Evolutionary conservation across 2,113 vertebrate genomes (phyloP).

Genomic region (Cynopterus brachyotis): DNA sequence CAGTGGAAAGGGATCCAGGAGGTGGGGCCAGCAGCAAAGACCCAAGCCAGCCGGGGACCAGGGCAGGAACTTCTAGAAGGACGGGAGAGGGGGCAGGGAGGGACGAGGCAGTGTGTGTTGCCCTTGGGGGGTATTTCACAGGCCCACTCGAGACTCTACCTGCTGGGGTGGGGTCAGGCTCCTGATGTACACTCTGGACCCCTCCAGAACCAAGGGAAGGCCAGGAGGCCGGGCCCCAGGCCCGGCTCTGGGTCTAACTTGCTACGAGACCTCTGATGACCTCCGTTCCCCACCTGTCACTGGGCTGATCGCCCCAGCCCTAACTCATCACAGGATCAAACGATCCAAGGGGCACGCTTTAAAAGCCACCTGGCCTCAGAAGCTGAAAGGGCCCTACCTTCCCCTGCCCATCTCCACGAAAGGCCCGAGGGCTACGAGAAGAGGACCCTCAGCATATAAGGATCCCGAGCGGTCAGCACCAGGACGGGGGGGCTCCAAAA

Average conservation of each 20-base stretch:
- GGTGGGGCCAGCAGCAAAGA: background rate
- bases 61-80: background rate
- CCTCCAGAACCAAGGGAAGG: background rate
- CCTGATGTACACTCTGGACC: accelerated
- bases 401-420: background rate
- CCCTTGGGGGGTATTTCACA: background rate
- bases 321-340: background rate
- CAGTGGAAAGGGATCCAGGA: background rate
- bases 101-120: background rate
- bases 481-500: background rate
- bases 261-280: background rate
- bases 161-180: background rate
- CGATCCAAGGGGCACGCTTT: accelerated
- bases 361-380: background rate
- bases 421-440: background rate
- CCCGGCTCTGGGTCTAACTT: background rate
- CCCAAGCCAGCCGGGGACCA: accelerated
- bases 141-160: background rate
- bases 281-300: background rate
- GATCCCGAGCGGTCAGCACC: background rate
- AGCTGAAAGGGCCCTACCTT: background rate
- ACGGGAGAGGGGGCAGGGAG: background rate
- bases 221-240: background rate
- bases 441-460: background rate
- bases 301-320: background rate